Percentiles rank a stretch among this genome's conserved stretches.
Conservation (phyloP, 64 coral and sea anemone genomes). For the Cladopsammia gracilis region DNA sequence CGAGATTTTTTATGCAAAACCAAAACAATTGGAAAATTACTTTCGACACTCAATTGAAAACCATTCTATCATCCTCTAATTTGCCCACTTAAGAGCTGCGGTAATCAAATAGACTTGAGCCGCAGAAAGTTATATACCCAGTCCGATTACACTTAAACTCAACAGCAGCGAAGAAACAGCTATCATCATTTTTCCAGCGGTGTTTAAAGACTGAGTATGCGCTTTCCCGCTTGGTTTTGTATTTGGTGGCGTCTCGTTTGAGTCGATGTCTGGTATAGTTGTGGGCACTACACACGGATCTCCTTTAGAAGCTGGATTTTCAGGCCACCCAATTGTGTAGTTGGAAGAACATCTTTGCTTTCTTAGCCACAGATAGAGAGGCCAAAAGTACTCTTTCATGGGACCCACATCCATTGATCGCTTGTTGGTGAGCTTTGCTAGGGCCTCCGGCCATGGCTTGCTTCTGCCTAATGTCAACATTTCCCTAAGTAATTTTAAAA, state of each 20-base stretch:
- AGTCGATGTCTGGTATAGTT: neutral
- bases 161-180: neutral
- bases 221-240: neutral
- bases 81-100: too few species aligned
- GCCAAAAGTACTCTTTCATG: slow-evolving; percentile 90
- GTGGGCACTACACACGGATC: slow-evolving; percentile 70
- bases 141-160: neutral
- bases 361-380: slow-evolving; percentile 73
- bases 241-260: neutral
- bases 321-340: slow-evolving; percentile 86
- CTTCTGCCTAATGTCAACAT: slow-evolving; percentile 90
- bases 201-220: neutral
- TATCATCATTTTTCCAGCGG: slow-evolving; percentile 19
- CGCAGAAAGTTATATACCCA: too few species aligned
- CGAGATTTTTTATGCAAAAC: too few species aligned
- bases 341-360: slow-evolving; percentile 60
- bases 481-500: slow-evolving; percentile 37
- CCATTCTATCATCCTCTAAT: too few species aligned
- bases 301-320: slow-evolving; percentile 9
- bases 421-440: slow-evolving; percentile 78
- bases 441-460: slow-evolving; percentile 85
- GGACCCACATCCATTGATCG: slow-evolving; percentile 72
- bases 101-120: too few species aligned
- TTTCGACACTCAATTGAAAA: too few species aligned
- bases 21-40: too few species aligned